Evolutionary conservation across 2,888 invertebrate species (phyloP), one percentile per base, ranked within the genome.

Genomic region (Cylloceria caligata): DNA sequence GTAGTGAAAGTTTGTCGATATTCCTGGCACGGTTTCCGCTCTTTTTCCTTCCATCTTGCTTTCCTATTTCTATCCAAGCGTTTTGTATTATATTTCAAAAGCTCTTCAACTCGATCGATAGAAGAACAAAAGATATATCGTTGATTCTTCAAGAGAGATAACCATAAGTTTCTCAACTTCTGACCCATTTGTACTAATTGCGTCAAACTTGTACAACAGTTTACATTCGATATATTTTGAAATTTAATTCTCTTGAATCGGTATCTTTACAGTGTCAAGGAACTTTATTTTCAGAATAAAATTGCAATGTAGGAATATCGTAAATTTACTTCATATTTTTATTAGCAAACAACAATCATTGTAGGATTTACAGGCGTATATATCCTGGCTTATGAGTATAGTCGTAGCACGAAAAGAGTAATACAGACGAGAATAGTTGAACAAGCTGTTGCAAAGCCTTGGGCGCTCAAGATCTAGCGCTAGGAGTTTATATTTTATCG

Each of bases 1-100:
- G 19, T 4, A 62, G 42, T 62, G 39, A 21, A 68, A 68, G 72
- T 42, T 77, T 62, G 73, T 81, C 77, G 77, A 81, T 81, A 81
- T 62, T 73, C 60, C 68, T 30, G 67, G 81, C 81, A 73, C 72
- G 55, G 62, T 67, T 30, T n/a, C 21, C 11, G 64, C 55, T 65
- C 76, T 52, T 67, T 72, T 76, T 76, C 52, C 42, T 65, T 60
- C 71, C n/a, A 68, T 57, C 27, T 13, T 68, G 27, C 11, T 16
- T 62, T 36, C 39, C 30, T 16, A 19, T 30, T 62, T 47, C 39
- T 13, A 16, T 16, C 3, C 21, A 9, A 2, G 34, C 30, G 6
- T 16, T 2, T 39, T 16, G 34, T 45, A 9, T 16, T 45, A n/a
- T n/a, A n/a, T 19, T 45, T 55, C 9, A 36, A 65, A 74, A 74